Conservation (phyloP, 2,888 invertebrate genomes). For the Conchocele bisecta region DNA sequence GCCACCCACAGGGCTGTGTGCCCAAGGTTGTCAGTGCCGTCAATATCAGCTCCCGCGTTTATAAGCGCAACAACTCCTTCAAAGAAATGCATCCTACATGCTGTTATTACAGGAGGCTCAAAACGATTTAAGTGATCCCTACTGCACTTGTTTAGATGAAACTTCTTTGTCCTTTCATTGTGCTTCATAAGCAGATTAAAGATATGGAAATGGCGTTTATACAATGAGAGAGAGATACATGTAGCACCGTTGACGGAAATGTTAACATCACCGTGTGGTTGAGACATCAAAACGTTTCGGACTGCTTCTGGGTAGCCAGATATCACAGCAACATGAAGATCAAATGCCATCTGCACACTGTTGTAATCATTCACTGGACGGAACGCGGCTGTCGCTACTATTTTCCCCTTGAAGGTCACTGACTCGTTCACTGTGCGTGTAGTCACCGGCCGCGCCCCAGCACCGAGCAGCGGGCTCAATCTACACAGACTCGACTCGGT, state of each 20-base stretch:
- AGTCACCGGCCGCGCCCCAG: too few species aligned
- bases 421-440: slow-evolving; percentile 40
- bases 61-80: slow-evolving; percentile 78
- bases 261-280: slow-evolving; percentile 78
- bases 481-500: slow-evolving; percentile 31
- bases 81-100: slow-evolving; percentile 80
- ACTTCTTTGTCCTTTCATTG: slow-evolving; percentile 72
- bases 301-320: slow-evolving; percentile 69
- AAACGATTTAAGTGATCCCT: slow-evolving; percentile 79
- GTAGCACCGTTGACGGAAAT: slow-evolving; percentile 80
- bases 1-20: slow-evolving; percentile 77
- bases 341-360: slow-evolving; percentile 73
- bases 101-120: slow-evolving; percentile 82
- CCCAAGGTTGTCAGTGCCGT: slow-evolving; percentile 73
- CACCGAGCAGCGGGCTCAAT: too few species aligned
- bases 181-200: slow-evolving; percentile 78
- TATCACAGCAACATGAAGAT: slow-evolving; percentile 71
- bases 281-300: slow-evolving; percentile 71
- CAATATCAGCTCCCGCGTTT: slow-evolving; percentile 78
- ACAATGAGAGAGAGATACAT: slow-evolving; percentile 80
- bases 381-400: slow-evolving; percentile 59
- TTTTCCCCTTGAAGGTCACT: slow-evolving; percentile 35
- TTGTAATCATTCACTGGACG: slow-evolving; percentile 65
- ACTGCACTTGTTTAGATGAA: slow-evolving; percentile 80
- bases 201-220: slow-evolving; percentile 76